Evolutionary conservation across 2,113 vertebrate species (phyloP).

Genomic region (Mustela nigripes): DNA sequence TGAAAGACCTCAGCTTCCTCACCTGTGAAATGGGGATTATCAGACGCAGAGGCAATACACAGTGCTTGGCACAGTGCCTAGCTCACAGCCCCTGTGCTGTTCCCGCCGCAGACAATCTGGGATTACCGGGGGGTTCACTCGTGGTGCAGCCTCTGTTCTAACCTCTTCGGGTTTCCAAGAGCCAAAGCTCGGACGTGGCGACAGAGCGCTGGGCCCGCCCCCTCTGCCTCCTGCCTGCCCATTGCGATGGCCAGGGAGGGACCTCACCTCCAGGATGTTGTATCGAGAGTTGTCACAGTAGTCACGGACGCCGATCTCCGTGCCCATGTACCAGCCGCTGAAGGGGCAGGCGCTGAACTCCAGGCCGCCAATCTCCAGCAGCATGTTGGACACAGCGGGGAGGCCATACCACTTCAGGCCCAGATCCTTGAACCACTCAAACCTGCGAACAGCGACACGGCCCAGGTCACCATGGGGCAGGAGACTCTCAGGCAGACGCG

Average conservation of each 20-base stretch:
- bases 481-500: accelerated
- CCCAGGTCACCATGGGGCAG: background rate
- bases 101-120: accelerated
- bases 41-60: background rate
- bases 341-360: conserved; percentile 98
- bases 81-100: accelerated
- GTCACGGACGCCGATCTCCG: conserved; percentile 97
- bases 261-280: conserved; percentile 96
- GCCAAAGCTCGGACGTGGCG: background rate
- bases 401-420: conserved; percentile 97
- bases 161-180: background rate
- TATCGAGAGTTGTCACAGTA: conserved; percentile 98
- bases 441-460: conserved; percentile 85
- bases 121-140: accelerated
- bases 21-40: background rate
- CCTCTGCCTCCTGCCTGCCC: accelerated
- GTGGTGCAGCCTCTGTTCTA: background rate
- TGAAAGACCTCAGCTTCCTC: background rate
- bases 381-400: conserved; percentile 97
- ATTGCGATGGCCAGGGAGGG: accelerated
- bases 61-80: background rate
- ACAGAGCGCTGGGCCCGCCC: accelerated
- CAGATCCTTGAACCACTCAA: conserved; percentile 96
- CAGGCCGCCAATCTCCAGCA: conserved; percentile 97
- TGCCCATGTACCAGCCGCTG: conserved; percentile 99